Conservation (phyloP, 2,113 vertebrate genomes). For the Cynocephalus volans region DNA sequence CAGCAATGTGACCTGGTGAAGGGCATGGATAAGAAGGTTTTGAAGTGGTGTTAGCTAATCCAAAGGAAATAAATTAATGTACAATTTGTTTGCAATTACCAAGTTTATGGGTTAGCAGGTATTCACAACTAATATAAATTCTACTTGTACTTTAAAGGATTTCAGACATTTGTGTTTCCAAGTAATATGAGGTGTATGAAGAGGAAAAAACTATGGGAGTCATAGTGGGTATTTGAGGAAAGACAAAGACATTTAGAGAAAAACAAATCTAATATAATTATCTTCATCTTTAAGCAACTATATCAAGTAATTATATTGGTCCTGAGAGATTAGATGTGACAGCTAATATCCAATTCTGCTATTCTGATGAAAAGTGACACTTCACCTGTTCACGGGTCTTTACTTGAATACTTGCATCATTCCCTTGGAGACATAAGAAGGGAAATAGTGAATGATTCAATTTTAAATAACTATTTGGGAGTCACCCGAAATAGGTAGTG, state of each 20-base stretch:
- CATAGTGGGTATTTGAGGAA: not conserved
- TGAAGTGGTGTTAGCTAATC: not conserved
- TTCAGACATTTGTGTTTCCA: not conserved
- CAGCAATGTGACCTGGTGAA: not conserved
- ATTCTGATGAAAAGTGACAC: not conserved
- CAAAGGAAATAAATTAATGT: not conserved
- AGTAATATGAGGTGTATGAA: not conserved
- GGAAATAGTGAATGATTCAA: not conserved
- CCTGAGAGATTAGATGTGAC: not conserved
- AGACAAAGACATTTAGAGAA: not conserved
- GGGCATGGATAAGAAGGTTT: not conserved
- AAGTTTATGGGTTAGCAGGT: not conserved
- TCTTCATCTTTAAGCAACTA: not conserved
- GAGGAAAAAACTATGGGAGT: not conserved
- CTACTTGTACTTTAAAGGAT: not conserved
- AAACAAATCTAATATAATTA: not conserved
- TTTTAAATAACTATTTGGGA: not conserved
- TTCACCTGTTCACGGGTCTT: not conserved
- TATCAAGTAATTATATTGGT: not conserved
- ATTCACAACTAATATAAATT: not conserved
- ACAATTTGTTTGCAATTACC: not conserved
- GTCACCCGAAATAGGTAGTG: not conserved
- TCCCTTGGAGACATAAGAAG: not conserved
- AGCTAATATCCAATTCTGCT: not conserved
- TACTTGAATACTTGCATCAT: not conserved